Evolutionary conservation across 2,113 vertebrate genomes (phyloP).

Genomic region (Prunella fulvescens): DNA sequence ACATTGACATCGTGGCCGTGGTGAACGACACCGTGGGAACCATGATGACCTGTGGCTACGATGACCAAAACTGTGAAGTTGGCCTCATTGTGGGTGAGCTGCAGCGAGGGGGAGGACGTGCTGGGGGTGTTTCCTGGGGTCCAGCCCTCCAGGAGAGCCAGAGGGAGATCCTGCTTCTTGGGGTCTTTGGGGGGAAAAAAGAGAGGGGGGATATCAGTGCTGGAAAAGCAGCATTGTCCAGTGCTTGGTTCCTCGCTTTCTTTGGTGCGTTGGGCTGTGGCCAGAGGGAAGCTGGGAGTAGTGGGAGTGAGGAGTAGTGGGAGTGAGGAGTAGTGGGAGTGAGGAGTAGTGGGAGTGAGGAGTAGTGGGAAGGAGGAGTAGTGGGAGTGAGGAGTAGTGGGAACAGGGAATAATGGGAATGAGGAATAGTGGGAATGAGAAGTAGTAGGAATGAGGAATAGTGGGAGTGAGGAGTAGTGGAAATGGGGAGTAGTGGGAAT

Average conservation of each 20-base stretch:
- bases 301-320: neutral
- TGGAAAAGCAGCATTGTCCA: neutral
- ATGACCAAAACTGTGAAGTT: conserved; percentile 93
- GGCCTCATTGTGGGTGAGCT: conserved; percentile 93
- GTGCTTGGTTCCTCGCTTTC: accelerated
- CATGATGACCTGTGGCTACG: conserved; percentile 98
- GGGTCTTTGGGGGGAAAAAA: neutral
- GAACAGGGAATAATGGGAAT: neutral
- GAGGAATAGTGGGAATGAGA: neutral
- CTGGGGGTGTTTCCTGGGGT: neutral
- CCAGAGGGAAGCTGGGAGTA: neutral
- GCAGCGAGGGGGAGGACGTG: neutral
- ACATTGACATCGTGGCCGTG: conserved; percentile 90
- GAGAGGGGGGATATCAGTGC: neutral
- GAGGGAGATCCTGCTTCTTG: neutral
- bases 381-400: neutral
- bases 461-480: no score
- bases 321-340: no score
- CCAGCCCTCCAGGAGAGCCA: neutral
- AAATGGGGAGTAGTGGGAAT: neutral
- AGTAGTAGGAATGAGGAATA: no score
- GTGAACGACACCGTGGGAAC: conserved; percentile 96
- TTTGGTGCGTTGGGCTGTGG: neutral
- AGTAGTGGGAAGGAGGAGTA: neutral
- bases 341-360: no score